A percentile compares a stretch with the other conserved stretches of the same genome.
Evolutionary conservation across 2,113 vertebrate species (phyloP).

Genomic region (mouse (Mus musculus)): DNA sequence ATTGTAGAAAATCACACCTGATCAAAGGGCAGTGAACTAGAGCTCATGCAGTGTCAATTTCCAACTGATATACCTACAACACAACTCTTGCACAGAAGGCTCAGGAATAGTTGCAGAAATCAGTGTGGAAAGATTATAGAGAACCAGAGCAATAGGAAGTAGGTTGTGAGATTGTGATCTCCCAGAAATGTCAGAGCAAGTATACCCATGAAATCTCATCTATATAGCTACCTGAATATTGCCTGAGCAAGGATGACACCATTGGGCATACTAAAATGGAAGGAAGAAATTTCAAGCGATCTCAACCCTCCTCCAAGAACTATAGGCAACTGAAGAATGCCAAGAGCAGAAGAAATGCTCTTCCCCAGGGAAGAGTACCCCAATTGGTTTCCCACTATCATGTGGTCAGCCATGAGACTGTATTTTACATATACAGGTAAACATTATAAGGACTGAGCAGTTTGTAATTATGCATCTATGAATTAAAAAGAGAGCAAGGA

Average conservation of each 20-base stretch:
- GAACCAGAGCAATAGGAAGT: background rate
- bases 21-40: background rate
- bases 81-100: background rate
- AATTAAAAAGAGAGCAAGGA: too few species aligned
- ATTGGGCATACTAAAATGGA: background rate
- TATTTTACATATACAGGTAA: background rate
- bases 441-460: background rate
- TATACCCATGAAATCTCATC: background rate
- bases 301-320: background rate
- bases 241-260: background rate
- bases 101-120: background rate
- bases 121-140: background rate
- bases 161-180: background rate
- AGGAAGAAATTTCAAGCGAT: background rate
- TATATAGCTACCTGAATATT: background rate
- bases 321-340: background rate
- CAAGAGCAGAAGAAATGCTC: background rate
- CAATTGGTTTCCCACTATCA: background rate
- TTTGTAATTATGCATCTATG: background rate
- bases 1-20: background rate
- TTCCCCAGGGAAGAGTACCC: background rate
- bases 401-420: background rate
- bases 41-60: background rate
- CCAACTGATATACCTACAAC: background rate
- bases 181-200: background rate